Base-by-base conservation (phyloP, 2,888 invertebrate species). In the Spicauda simplicius region DNA sequence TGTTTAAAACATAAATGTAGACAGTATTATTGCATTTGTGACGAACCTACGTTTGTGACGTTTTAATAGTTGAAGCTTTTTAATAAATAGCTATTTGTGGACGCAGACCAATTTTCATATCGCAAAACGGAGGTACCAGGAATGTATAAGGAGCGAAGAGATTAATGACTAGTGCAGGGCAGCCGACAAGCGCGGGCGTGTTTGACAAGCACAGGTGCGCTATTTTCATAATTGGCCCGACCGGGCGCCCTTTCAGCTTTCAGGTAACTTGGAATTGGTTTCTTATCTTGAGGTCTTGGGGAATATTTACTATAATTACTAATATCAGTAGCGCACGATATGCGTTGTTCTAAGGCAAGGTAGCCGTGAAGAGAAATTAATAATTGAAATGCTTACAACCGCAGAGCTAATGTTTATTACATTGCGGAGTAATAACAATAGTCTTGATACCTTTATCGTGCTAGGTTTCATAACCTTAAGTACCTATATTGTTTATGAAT, bases 181-280 rank as follows among this genome's bases (percentile, higher is more conserved):
- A 81, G 83, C 85, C 84, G 88, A 88, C 90, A 90, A 86, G 85
- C 86, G 88, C 88, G 89, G 90, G 84, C 86, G 86, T 88, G 88
- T 90, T 91, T 90, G 93, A 91, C 91, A 90, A 87, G 91, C 88
- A 87, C 93, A 93, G 93, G 93, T 93, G 92, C 82, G 91, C 91
- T 90, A 91, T 90, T 92, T 93, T 92, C 92, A 91, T 93, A 92
- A 92, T 92, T 93, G 93, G 93, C 87, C 87, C 88, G 86, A 90
- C 89, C 88, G 72, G 80, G 81, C 82, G 87, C 87, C 89, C 87
- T 89, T 91, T 89, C 88, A 87, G 90, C 86, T 88, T 90, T 87
- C 86, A 77, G 77, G 73, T 73, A 73, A 74, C 69, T 69, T 59
- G 54, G 59, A 58, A 65, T 59, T 64, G 59, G 65, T 65, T 65